Evolutionary conservation across 2,888 invertebrate species (phyloP), one percentile per base, ranked within the genome.

Genomic region (Parnassius orleans): DNA sequence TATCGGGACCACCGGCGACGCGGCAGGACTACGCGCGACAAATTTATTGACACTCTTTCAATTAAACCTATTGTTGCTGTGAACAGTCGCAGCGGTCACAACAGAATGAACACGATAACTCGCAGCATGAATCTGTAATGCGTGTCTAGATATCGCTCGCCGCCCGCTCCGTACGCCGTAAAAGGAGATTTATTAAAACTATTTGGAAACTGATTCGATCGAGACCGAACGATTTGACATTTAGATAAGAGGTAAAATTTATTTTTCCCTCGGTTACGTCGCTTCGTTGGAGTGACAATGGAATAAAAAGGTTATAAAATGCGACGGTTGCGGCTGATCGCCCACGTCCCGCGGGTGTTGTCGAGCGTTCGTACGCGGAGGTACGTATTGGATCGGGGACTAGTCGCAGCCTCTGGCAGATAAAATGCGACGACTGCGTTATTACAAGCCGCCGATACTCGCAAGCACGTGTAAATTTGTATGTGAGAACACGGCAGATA

Each of bases 131-230:
- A 84, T 85, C 83, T 80, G 82, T 87, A 85, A 84, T 84, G 85
- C 76, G 79, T 66, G 69, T 66, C 69, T 75, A 80, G 80, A 78
- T 88, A 90, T 88, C 87, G 81, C 77, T 79, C 80, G 83, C 79
- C 77, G 78, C 77, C 76, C 80, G 81, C 79, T 79, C 77, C 75
- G 75, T 76, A 71, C 81, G 82, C 86, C 80, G 89, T 91, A 90
- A 91, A 91, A 90, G 89, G 90, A 90, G 91, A 91, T 91, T 91
- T 91, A 91, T 91, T 90, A 87, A 90, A 91, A 91, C 90, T 90
- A 90, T 91, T 91, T 88, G 87, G 86, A 85, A 87, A 91, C 91
- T 84, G 90, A 91, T 90, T 88, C 91, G 90, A 91, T 91, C 90
- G 91, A 81, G 86, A 84, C 83, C 84, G 87, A 85, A 89, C 89